Evolutionary conservation across 1,140 invertebrate genomes (phyloP), one percentile per base, ranked within the genome.

Genomic region (Papilio polytes): DNA sequence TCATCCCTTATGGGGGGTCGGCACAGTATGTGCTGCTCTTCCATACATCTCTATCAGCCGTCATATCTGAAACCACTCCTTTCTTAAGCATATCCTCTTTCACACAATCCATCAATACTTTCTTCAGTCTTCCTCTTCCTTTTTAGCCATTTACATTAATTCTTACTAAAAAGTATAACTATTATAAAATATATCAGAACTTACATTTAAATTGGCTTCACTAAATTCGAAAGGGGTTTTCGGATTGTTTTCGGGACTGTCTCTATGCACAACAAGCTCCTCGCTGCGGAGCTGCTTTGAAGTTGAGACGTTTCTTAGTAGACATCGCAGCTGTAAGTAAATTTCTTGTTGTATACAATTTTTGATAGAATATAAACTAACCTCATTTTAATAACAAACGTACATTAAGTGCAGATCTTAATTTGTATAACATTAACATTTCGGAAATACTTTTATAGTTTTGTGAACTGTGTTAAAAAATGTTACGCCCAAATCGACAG

Each of bases 141-240:
- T n/a, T n/a, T n/a, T n/a, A n/a, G n/a, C n/a, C n/a, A n/a, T n/a
- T n/a, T n/a, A n/a, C n/a, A n/a, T n/a, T n/a, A n/a, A n/a, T n/a
- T n/a, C n/a, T n/a, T n/a, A n/a, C n/a, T n/a, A n/a, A n/a, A n/a
- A n/a, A n/a, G n/a, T n/a, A n/a, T n/a, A n/a, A 4, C 20, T 66
- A 9, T 12, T 15, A 20, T 26, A 74, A 73, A 74, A 70, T 66
- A 56, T 78, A 41, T 22, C 22, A 9, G 48, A 53, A 70, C 82
- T 85, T 82, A 92, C 92, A 83, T 77, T 87, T 85, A 92, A 85
- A 82, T 93, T 94, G 44, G 89, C 89, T 80, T 92, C 88, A 41
- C 89, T 88, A 81, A 93, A 94, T 51, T 92, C 87, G 85, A 94
- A 93, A 6, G 91, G 91, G 12, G 88, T 91, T 0, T 48, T 41